phyloP scores from a whole-genome alignment of 2,113 vertebrate species.

The Saguinus imperator region DNA sequence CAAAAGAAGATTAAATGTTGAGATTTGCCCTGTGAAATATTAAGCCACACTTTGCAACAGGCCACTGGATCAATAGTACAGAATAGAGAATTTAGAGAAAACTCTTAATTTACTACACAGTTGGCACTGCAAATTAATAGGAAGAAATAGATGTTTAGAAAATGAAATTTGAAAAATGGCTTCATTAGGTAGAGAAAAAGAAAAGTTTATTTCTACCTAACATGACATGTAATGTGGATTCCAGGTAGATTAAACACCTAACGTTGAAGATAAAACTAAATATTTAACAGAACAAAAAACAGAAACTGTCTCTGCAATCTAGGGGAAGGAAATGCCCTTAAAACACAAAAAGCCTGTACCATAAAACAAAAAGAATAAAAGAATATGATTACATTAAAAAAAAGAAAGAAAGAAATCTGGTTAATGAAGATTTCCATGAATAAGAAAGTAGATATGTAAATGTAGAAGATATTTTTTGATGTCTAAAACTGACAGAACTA shows the following conservation, averaged over 20 bases:
- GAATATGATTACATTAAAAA: not conserved
- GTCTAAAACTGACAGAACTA: not conserved
- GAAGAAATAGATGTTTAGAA: not conserved
- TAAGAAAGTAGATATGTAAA: not conserved
- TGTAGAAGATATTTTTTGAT: not conserved
- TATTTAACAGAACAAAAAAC: not conserved
- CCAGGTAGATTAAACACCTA: not conserved
- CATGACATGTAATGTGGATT: not conserved
- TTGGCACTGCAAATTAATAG: not conserved
- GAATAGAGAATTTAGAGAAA: not conserved
- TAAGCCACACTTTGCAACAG: not conserved
- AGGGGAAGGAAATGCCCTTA: not conserved
- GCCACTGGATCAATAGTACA: not conserved
- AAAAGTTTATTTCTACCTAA: not conserved
- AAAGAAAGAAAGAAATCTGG: not conserved
- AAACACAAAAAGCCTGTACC: not conserved
- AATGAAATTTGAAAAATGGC: not conserved
- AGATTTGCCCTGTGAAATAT: not conserved
- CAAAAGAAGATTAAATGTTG: not conserved
- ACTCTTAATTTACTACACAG: not conserved
- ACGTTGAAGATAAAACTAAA: not conserved
- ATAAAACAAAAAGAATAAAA: conserved; percentile 8
- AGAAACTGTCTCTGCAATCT: not conserved
- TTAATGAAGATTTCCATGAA: not conserved
- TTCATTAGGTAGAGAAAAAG: not conserved